Percentiles rank a stretch among this genome's conserved stretches.
These are phyloP conservation scores for Campaea margaritaria DNA, from an alignment of 2,888 invertebrate species.

Conservation along the genomic window DNA sequence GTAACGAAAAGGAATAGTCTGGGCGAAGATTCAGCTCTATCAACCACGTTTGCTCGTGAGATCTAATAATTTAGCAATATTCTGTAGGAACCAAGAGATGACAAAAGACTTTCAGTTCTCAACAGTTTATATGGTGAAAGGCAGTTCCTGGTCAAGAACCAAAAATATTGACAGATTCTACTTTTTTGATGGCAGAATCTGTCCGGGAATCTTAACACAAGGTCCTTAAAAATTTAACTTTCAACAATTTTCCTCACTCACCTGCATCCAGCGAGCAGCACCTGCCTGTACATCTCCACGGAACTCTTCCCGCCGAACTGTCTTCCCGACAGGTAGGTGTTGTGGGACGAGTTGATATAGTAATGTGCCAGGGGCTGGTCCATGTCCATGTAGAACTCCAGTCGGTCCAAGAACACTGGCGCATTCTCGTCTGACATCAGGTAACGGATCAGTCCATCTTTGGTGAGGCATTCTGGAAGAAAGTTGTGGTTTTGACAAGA, in stretches of 20 bases:
- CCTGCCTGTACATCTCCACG: conserved; percentile 99
- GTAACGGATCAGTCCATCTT: conserved; percentile 98
- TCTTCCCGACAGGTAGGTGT: conserved; percentile 96
- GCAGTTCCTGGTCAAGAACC: too few relatives aligned
- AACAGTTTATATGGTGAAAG: too few relatives aligned
- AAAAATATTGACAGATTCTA: too few relatives aligned
- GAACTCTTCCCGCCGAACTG: conserved; percentile 99
- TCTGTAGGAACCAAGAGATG: too few relatives aligned
- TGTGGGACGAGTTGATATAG: conserved; percentile 99
- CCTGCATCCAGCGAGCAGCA: conserved; percentile 98
- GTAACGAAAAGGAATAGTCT: too few relatives aligned
- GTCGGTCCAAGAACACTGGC: conserved; percentile 98
- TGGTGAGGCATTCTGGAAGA: conserved; percentile 90
- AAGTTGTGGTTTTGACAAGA: too few relatives aligned
- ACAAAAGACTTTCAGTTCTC: too few relatives aligned
- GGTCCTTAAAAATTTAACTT: not conserved
- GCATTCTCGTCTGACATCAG: conserved; percentile 99
- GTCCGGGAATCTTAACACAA: too few relatives aligned
- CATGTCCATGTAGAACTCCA: conserved; percentile 99
- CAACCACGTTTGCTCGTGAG: too few relatives aligned
- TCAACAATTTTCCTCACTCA: conserved; percentile 58
- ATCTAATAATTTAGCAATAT: too few relatives aligned
- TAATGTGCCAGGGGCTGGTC: conserved; percentile 99
- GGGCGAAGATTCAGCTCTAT: too few relatives aligned
- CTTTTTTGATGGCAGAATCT: too few relatives aligned